Evolutionary conservation across 2,888 invertebrate genomes (phyloP), one percentile per base, ranked within the genome.

Genomic region (Cyaniris semiargus): DNA sequence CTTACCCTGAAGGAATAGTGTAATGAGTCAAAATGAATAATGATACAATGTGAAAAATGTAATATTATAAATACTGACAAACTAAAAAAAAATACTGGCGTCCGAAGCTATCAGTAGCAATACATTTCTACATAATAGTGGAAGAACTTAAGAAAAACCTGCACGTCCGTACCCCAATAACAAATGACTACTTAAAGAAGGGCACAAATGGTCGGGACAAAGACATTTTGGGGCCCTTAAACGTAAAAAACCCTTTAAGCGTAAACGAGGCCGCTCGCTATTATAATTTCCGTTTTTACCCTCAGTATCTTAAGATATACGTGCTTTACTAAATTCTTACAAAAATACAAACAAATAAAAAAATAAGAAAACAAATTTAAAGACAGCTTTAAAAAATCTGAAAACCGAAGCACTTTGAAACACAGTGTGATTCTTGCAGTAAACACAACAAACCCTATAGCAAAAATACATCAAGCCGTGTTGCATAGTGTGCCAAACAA

Each of bases 121-220:
- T 15, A 66, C 0, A 66, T 27, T 66, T 4, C 21, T 23, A 48
- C 38, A 23, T 23, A 53, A 53, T 44, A 53, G 53, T 18, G 53
- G 53, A 27, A 74, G 18, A 53, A 74, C 23, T 48, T 74, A 15
- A 23, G 53, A 13, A 74, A 74, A 74, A 27, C 74, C 15, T 74
- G 27, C 74, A 48, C 74, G 74, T 23, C 27, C 18, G 8, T 48
- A 48, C 74, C 48, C 53, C 48, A 44, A 72, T 74, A 53, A 74
- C 23, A 74, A 74, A 74, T 53, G n/a, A 74, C 23, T 23, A 27
- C 53, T 53, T 53, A 15, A 23, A 53, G 74, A 53, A 72, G 23
- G 71, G 71, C 44, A 21, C 15, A 53, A 74, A 74, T 27, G 48
- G 21, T 53, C 31, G 27, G 48, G 48, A 74, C 74, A 74, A 74